Base-by-base conservation (phyloP, 2,797 vertebrate genomes). In the Columba guinea region DNA sequence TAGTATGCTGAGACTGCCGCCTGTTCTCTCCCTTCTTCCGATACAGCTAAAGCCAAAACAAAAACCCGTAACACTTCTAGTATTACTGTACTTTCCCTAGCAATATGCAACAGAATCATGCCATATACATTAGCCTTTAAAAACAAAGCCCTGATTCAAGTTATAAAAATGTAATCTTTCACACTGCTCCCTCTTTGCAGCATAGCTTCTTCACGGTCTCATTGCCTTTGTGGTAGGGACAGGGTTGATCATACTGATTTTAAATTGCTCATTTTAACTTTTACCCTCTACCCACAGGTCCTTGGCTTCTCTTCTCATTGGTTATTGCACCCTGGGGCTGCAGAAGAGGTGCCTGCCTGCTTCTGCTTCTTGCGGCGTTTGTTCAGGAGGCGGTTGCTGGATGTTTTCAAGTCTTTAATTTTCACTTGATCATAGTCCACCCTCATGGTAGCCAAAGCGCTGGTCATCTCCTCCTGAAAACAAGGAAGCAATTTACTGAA, bases 381-480 rank as follows among this genome's bases (percentile, higher is more conserved):
- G 98, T 99, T 99, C 95, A 99, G 98, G 37, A 99, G 98, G 19
- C 98, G 98, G 97, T 99, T 99, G 98, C 98, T 99, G 86, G 99
- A 99, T 1, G 98, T 99, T 97, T 99, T 99, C 80, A 99, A 98
- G 95, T 99, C 99, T 96, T 99, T 99, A 96, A 99, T 99, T 97
- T 99, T 99, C 96, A 99, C 99, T 98, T 99, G 99, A 96, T 99
- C 99, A 7, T 99, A 99, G 98, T 99, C 99, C 74, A 99, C 99
- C 5, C 99, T 98, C 99, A 99, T 99, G 87, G 99, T 99, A 18
- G 99, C 99, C 95, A 99, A 95, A 70, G 99, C 99, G 14, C 99
- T 99, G 87, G 99, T 99, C 99, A 99, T 99, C 97, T 99, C 99
- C 90, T 99, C 99, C 99, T 99, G 96, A 85, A 97, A 97, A 18